phyloP scores from a whole-genome alignment of 2,113 vertebrate species.

The Guaruba guarouba region DNA sequence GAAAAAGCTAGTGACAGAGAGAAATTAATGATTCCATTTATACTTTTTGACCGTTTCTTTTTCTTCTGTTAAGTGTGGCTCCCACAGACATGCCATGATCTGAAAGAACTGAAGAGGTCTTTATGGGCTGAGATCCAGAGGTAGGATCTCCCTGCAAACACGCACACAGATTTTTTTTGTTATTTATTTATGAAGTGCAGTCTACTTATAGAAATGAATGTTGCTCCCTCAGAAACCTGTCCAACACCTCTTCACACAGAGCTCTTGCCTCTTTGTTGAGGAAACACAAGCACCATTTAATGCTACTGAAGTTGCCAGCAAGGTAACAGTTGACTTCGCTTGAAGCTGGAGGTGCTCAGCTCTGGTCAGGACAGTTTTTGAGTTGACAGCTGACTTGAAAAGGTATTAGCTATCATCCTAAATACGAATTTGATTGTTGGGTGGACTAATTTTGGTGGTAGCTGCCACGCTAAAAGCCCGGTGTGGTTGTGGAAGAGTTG shows the following conservation, averaged over 20 bases:
- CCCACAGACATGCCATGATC: not conserved
- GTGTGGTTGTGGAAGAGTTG: not conserved
- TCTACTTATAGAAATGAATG: not conserved
- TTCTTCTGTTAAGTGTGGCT: not conserved
- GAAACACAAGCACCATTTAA: not conserved
- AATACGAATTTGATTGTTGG: not conserved
- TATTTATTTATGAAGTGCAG: not conserved
- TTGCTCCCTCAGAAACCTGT: not conserved
- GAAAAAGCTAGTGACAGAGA: not conserved
- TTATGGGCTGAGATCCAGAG: not conserved
- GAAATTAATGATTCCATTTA: conserved; percentile 6
- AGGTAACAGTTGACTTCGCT: not conserved
- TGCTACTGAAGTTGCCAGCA: not conserved
- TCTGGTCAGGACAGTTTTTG: not conserved
- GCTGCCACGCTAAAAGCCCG: rapidly evolving
- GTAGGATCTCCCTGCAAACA: not conserved
- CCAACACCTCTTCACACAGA: not conserved
- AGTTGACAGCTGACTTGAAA: not conserved
- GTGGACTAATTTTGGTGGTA: not conserved
- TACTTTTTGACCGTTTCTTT: not conserved
- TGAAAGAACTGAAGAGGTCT: not conserved
- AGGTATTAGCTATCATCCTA: not conserved
- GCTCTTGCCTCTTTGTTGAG: not conserved
- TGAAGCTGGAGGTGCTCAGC: not conserved
- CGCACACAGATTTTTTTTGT: rapidly evolving